Evolutionary conservation across 2,797 vertebrate species (phyloP).

Genomic region (Sus cebifrons): DNA sequence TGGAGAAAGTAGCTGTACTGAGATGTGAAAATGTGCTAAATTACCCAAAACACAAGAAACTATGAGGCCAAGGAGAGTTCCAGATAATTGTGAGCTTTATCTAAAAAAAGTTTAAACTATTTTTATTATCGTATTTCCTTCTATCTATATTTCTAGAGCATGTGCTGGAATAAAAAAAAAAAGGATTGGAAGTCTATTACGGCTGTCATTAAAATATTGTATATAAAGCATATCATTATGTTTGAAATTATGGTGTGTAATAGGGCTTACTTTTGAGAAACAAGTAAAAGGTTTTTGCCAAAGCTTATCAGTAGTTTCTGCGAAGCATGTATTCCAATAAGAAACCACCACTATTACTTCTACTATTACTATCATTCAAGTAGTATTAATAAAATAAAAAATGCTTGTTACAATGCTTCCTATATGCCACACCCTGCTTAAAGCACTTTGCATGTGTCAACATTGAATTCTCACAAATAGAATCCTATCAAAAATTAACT

Average conservation of each 20-base stretch:
- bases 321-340: not conserved
- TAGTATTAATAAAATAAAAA: not conserved
- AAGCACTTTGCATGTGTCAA: not conserved
- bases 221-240: not conserved
- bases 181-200: not conserved
- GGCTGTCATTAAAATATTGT: not conserved
- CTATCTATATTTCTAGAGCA: conserved; percentile 16
- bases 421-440: not conserved
- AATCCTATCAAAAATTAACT: not conserved
- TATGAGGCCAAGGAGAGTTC: not conserved
- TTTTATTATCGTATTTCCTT: conserved; percentile 19
- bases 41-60: not conserved
- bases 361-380: accelerated
- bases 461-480: not conserved
- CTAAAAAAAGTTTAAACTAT: not conserved
- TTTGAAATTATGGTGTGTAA: not conserved
- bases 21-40: not conserved
- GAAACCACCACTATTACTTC: not conserved
- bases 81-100: not conserved
- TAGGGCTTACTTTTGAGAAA: not conserved
- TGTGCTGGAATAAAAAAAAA: not conserved
- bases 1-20: not conserved
- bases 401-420: not conserved
- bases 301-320: not conserved
- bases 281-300: not conserved